phyloP scores from a whole-genome alignment of 1,140 invertebrate species.

The Dendrolimus kikuchii region DNA sequence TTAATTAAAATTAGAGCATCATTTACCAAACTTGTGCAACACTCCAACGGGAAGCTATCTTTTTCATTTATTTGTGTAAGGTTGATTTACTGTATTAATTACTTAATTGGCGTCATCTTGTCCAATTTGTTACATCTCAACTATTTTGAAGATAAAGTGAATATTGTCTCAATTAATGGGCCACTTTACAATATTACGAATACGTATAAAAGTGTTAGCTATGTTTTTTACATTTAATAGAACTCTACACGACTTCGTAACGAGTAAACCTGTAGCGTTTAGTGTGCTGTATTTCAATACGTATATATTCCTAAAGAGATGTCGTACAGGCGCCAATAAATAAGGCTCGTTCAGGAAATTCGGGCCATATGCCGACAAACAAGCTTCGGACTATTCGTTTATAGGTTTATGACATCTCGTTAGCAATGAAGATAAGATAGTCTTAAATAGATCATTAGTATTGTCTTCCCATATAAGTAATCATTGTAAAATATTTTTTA shows the following conservation, averaged over 20 bases:
- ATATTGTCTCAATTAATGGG: no score
- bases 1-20: no score
- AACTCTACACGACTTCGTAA: slow-evolving; percentile 18
- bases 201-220: slow-evolving; percentile 16
- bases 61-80: no score
- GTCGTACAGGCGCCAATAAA: slow-evolving; percentile 30
- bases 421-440: slow-evolving; percentile 48
- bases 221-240: slow-evolving; percentile 8
- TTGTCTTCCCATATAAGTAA: slow-evolving; percentile 36
- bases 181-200: no score
- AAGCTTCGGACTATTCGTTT: slow-evolving; percentile 41
- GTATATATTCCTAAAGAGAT: slow-evolving; percentile 10
- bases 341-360: slow-evolving; percentile 40
- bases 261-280: slow-evolving; percentile 31
- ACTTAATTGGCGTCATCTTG: background rate
- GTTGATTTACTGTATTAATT: no score
- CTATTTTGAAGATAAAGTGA: slow-evolving; percentile 2
- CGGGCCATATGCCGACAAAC: slow-evolving; percentile 39
- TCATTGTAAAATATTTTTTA: slow-evolving; percentile 22
- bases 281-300: slow-evolving; percentile 29
- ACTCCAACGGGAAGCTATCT: no score
- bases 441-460: slow-evolving; percentile 63
- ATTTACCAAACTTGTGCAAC: no score
- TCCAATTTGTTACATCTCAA: background rate
- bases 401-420: slow-evolving; percentile 60